Evolutionary conservation across 2,797 vertebrate genomes (phyloP).

Genomic region (Anabacerthia variegaticeps): DNA sequence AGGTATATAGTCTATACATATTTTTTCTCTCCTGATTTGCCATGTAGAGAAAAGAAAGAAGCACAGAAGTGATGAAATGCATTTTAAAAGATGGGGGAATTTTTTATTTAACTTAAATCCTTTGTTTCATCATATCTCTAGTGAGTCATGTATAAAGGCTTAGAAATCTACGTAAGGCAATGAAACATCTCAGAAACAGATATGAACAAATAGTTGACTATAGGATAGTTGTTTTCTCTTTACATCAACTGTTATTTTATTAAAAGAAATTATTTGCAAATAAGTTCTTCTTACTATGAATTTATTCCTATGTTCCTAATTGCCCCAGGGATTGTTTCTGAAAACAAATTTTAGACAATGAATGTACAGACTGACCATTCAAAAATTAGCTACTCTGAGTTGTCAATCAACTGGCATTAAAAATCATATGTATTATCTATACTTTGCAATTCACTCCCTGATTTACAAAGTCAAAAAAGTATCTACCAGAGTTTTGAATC

Average conservation of each 20-base stretch:
- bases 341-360: neutral
- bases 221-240: neutral
- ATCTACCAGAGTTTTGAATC: neutral
- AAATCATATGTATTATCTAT: neutral
- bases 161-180: neutral
- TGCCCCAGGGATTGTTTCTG: neutral
- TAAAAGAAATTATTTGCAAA: neutral
- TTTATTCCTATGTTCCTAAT: neutral
- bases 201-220: slow-evolving; percentile 1
- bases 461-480: neutral
- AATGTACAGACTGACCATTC: neutral
- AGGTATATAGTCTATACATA: neutral
- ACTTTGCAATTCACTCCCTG: neutral
- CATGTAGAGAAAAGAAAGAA: neutral
- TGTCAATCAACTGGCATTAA: neutral
- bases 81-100: neutral
- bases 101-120: slow-evolving; percentile 36
- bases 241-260: neutral
- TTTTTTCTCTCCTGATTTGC: neutral
- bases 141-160: slow-evolving; percentile 29
- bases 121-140: neutral
- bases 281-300: neutral
- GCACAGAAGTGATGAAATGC: neutral
- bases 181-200: neutral
- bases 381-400: neutral